Percentiles rank a stretch among this genome's conserved stretches.
phyloP scores from a whole-genome alignment of 2,113 vertebrate genomes.

The Aviceda subcristata region DNA sequence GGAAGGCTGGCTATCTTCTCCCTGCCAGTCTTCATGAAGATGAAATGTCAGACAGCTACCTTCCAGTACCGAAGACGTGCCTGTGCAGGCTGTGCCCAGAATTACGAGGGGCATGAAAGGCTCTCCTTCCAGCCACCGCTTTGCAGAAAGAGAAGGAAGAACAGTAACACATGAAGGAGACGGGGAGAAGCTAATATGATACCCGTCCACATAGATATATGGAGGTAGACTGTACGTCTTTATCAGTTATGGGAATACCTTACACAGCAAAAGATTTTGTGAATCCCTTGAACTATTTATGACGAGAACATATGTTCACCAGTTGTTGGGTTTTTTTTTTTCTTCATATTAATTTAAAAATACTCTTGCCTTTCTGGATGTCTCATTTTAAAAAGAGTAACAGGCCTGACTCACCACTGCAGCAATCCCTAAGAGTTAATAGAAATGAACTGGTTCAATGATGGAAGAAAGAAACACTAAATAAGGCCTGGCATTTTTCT shows the following conservation, averaged over 20 bases:
- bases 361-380: background rate
- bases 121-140: background rate
- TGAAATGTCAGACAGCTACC: background rate
- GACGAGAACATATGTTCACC: background rate
- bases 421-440: background rate
- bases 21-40: background rate
- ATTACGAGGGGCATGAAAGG: background rate
- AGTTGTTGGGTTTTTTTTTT: rapidly evolving
- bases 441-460: background rate
- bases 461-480: background rate
- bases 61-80: background rate
- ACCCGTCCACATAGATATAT: background rate
- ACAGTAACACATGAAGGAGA: background rate
- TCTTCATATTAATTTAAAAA: background rate
- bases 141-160: background rate
- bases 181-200: background rate
- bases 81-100: background rate
- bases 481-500: background rate
- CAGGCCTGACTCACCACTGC: background rate
- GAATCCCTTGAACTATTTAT: background rate
- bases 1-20: background rate
- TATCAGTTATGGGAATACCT: background rate
- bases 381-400: background rate
- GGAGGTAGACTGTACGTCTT: background rate
- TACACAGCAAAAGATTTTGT: background rate